These are phyloP conservation scores for Lepidurus couesii DNA, from an alignment of 1,140 invertebrate species.

Conservation along the genomic window DNA sequence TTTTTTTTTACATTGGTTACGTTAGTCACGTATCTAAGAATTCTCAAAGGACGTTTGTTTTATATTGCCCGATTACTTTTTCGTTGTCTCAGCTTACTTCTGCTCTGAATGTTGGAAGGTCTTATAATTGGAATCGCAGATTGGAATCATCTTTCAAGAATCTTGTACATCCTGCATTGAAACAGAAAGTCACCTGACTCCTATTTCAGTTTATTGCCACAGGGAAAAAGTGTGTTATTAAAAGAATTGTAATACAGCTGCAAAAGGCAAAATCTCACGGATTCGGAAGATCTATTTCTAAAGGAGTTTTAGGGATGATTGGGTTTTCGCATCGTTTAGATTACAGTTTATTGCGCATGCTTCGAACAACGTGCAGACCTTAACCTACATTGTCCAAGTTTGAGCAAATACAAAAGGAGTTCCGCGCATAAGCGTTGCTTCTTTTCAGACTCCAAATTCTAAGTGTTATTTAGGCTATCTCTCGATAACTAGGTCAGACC, in stretches of 20 bases:
- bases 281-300: not conserved
- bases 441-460: not conserved
- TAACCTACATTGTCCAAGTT: not conserved
- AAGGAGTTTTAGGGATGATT: not conserved
- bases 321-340: not conserved
- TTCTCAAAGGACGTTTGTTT: not conserved
- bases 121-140: too few species aligned
- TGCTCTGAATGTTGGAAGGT: too few species aligned
- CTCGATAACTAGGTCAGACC: not conserved
- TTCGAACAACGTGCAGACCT: not conserved
- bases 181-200: too few species aligned
- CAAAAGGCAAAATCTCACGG: not conserved
- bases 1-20: not conserved
- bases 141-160: too few species aligned
- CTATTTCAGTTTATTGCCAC: too few species aligned
- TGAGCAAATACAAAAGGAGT: not conserved
- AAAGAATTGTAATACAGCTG: not conserved
- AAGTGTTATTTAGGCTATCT: not conserved
- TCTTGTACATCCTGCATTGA: too few species aligned
- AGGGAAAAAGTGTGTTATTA: too few species aligned
- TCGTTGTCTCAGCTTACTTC: too few species aligned
- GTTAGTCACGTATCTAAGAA: not conserved
- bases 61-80: not conserved
- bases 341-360: constrained; percentile 5
- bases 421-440: not conserved